Evolutionary conservation across 2,797 vertebrate genomes (phyloP).

Genomic region (Caiman crocodilus): DNA sequence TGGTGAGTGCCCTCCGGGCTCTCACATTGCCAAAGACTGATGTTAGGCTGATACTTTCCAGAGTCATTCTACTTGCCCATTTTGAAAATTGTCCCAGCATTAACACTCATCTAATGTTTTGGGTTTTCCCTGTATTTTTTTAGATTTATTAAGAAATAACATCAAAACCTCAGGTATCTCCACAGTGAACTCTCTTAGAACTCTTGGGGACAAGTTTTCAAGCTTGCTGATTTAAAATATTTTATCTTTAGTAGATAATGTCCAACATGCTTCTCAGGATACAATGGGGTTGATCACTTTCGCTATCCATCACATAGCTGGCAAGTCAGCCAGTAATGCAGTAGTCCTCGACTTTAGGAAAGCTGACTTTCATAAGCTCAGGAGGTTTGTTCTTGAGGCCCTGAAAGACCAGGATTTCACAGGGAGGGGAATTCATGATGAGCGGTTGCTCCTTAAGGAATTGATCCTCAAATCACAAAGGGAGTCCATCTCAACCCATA

Average conservation of each 20-base stretch:
- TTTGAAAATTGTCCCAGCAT: background rate
- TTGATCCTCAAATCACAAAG: too few relatives aligned
- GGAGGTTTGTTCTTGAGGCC: too few relatives aligned
- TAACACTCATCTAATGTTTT: background rate
- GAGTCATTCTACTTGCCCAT: background rate
- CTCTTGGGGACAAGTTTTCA: background rate
- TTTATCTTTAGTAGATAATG: background rate
- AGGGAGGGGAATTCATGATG: too few relatives aligned
- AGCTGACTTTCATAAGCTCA: too few relatives aligned
- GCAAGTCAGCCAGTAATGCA: too few relatives aligned
- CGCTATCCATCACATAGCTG: too few relatives aligned
- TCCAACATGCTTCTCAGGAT: background rate
- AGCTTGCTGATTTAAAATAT: background rate
- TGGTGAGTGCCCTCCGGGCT: too few relatives aligned
- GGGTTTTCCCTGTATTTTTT: background rate
- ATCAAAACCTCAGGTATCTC: background rate
- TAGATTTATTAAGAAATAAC: background rate
- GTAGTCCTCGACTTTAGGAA: too few relatives aligned
- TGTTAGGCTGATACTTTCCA: background rate
- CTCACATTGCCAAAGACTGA: background rate
- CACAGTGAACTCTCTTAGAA: background rate
- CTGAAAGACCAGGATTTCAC: too few relatives aligned
- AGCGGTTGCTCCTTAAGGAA: too few relatives aligned
- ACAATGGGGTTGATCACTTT: too few relatives aligned
- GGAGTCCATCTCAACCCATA: too few relatives aligned